Percentiles rank a stretch among this genome's conserved stretches.
phyloP scores from a whole-genome alignment of 2,113 vertebrate species.

The Andinoacara biseriatus region DNA sequence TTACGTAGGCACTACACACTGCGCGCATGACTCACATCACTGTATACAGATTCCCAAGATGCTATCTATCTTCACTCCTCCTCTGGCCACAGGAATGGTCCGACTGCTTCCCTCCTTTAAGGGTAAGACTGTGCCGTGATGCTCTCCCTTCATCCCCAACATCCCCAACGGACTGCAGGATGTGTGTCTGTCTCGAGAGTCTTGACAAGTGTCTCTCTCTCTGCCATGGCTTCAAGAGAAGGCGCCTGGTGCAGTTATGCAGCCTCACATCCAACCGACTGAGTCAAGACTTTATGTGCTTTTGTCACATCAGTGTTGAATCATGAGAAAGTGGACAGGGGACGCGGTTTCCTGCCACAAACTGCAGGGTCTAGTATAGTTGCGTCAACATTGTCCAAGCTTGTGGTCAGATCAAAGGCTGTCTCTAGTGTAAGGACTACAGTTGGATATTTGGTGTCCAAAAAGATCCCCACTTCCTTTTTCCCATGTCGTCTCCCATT shows the following conservation, averaged over 20 bases:
- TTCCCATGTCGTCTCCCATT: conserved; percentile 55
- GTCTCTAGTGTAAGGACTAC: conserved; percentile 21
- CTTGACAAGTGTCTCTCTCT: not conserved
- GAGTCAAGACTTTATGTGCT: not conserved
- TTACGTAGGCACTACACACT: conserved; percentile 78
- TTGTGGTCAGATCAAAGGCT: conserved; percentile 44
- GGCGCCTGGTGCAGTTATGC: not conserved
- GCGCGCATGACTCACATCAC: conserved; percentile 79
- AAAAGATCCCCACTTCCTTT: conserved; percentile 60
- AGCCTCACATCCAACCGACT: not conserved
- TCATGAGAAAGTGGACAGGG: conserved; percentile 31
- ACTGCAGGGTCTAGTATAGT: conserved; percentile 9
- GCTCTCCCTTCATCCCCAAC: not conserved
- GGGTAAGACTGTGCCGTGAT: conserved; percentile 68
- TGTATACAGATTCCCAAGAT: conserved; percentile 81
- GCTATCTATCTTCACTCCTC: conserved; percentile 79
- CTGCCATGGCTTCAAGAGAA: not conserved
- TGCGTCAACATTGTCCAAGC: conserved; percentile 27
- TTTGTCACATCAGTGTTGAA: conserved; percentile 15
- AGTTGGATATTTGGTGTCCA: conserved; percentile 21
- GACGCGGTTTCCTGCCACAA: conserved; percentile 13
- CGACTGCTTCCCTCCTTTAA: conserved; percentile 76
- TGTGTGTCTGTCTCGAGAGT: not conserved
- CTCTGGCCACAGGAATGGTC: conserved; percentile 71
- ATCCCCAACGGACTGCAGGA: not conserved